Base-by-base conservation (phyloP, 1,140 invertebrate species). In the Stenopsyche tienmushanensis region DNA sequence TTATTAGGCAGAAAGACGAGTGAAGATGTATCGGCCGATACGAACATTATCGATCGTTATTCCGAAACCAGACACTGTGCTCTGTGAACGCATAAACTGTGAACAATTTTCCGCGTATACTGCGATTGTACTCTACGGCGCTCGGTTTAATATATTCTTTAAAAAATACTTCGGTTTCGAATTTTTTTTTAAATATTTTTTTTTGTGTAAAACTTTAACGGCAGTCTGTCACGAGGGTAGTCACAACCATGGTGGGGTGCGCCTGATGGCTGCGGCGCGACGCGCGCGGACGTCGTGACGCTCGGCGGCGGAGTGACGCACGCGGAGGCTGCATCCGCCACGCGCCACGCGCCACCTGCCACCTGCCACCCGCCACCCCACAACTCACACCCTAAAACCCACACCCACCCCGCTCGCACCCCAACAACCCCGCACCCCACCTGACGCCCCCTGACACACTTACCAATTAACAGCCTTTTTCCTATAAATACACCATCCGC, bases 391-490 rank as follows among this genome's bases (percentile, higher is more conserved):
- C 20, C 58, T 2, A 1, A 9, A 20, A 5, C 50, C 29, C 17
- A 17, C 20, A 3, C 18, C 53, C 23, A 20, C 1, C 24, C 44
- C 25, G 13, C 17, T 1, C 34, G 10, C 1, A 13, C 7, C 15
- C 39, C 24, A n/a, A n/a, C 50, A n/a, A 42, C 29, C 42, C 62
- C 1, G 2, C 62, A 18, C 26, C 53, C 52, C 23, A 54, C 47
- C 3, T 10, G 24, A 53, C 29, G 23, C 58, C 57, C 41, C 41
- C 58, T 69, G 67, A 69, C 67, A 69, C 63, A 69, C 49, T 69
- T 69, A 55, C 59, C 67, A 69, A 69, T 69, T 69, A 69, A 69
- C 67, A 59, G 52, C 63, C 47, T 65, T 65, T 63, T 63, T 65
- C 52, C n/a, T n/a, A n/a, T n/a, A n/a, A n/a, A n/a, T n/a, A n/a